Conservation (phyloP, 2,888 invertebrate species). For the Spilosoma lubricipeda region DNA sequence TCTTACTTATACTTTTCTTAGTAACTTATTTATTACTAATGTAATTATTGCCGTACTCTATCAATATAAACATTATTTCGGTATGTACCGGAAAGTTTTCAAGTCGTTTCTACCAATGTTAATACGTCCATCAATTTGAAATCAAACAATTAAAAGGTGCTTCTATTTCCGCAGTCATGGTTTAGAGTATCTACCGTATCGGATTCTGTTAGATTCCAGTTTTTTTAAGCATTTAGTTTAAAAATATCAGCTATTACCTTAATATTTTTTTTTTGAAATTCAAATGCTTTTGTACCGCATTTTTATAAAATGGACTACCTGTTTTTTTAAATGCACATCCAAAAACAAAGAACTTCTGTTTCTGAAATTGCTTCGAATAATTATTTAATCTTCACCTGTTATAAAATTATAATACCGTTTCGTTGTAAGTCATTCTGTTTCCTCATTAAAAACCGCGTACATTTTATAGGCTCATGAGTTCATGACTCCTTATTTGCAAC, state of each 20-base stretch:
- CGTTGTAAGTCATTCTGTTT: slow-evolving; percentile 36
- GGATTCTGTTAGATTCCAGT: slow-evolving; percentile 12
- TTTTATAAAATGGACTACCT: slow-evolving; percentile 4
- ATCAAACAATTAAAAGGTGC: slow-evolving; percentile 19
- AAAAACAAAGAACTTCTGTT: slow-evolving; percentile 16
- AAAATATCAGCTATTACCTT: slow-evolving; percentile 4
- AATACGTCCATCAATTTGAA: slow-evolving; percentile 14
- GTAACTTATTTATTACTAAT: neutral
- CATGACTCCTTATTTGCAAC: slow-evolving; percentile 24
- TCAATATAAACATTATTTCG: neutral
- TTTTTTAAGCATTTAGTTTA: slow-evolving; percentile 14
- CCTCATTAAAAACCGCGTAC: slow-evolving; percentile 27
- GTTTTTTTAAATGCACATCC: neutral
- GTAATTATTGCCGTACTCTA: neutral
- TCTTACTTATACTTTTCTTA: neutral
- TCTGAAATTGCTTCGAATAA: slow-evolving; percentile 20
- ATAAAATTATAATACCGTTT: slow-evolving; percentile 27
- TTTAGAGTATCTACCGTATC: slow-evolving; percentile 11
- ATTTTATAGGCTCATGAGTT: slow-evolving; percentile 40
- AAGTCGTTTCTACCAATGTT: slow-evolving; percentile 17
- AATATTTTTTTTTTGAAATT: slow-evolving; percentile 12
- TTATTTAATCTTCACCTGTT: slow-evolving; percentile 29
- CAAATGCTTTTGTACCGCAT: slow-evolving; percentile 9
- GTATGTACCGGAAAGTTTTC: slow-evolving; percentile 17
- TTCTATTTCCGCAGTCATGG: slow-evolving; percentile 19